Evolutionary conservation across 2,113 vertebrate species (phyloP).

Genomic region (Microtus pennsylvanicus): DNA sequence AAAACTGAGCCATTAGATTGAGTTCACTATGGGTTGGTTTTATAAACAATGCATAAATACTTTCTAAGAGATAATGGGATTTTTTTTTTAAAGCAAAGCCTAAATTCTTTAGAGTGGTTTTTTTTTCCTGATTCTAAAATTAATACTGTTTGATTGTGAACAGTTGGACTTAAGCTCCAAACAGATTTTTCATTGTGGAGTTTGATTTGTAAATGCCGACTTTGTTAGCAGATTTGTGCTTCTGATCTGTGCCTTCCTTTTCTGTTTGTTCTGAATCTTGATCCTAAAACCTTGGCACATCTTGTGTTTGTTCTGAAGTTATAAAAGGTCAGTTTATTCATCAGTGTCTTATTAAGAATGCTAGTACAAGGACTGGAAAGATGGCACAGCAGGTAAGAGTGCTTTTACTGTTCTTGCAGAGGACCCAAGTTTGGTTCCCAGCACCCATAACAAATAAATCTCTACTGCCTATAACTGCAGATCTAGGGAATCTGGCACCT

Average conservation of each 20-base stretch:
- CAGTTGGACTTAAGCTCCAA: background rate
- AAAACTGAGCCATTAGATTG: background rate
- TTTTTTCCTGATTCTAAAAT: background rate
- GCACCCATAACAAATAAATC: background rate
- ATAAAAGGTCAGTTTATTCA: slow-evolving; percentile 55
- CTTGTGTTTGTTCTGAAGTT: slow-evolving; percentile 70
- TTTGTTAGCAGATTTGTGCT: slow-evolving; percentile 24
- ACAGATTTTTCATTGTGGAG: slow-evolving; percentile 32
- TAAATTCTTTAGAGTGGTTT: background rate
- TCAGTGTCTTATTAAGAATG: slow-evolving; percentile 31
- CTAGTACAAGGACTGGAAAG: background rate
- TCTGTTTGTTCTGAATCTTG: slow-evolving; percentile 63
- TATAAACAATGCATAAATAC: background rate
- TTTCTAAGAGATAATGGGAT: background rate
- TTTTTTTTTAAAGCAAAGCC: background rate
- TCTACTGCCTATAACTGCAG: background rate
- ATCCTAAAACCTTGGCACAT: slow-evolving; percentile 42
- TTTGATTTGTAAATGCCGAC: slow-evolving; percentile 35
- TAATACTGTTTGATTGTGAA: background rate
- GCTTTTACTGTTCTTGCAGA: background rate
- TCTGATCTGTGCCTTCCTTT: background rate
- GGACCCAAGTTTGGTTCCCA: background rate
- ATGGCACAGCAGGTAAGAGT: background rate
- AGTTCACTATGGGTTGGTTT: background rate
- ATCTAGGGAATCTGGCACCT: background rate